Evolutionary conservation across 2,113 vertebrate genomes (phyloP).

Genomic region (Morone saxatilis): DNA sequence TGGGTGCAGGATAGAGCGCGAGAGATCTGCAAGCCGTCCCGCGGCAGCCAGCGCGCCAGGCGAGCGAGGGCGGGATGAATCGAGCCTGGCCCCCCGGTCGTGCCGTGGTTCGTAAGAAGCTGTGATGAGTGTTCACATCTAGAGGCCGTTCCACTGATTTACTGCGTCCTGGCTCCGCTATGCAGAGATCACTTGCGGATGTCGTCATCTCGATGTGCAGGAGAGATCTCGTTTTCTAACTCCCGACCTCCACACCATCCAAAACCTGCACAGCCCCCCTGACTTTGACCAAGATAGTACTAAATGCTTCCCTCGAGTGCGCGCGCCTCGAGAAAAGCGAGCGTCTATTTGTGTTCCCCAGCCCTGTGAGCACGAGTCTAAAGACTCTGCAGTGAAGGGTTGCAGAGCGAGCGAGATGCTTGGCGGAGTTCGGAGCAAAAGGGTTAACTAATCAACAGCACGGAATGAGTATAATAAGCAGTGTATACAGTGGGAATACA

Average conservation of each 20-base stretch:
- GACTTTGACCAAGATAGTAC: slow-evolving; percentile 59
- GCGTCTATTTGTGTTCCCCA: slow-evolving; percentile 8
- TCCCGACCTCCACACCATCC: slow-evolving; percentile 46
- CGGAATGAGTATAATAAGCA: not conserved
- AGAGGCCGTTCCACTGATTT: slow-evolving; percentile 49
- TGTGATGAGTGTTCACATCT: slow-evolving; percentile 55
- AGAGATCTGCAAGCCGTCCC: not conserved
- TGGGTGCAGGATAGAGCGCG: not conserved
- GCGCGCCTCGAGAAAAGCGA: slow-evolving; percentile 14
- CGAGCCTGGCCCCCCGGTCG: not conserved
- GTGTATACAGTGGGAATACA: no score
- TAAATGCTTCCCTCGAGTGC: slow-evolving; percentile 11
- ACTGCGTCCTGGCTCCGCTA: slow-evolving; percentile 5
- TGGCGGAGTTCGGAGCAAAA: not conserved
- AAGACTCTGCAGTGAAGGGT: slow-evolving; percentile 24
- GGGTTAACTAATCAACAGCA: slow-evolving; percentile 3
- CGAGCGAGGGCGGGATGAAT: not conserved
- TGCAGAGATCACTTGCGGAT: slow-evolving; percentile 4
- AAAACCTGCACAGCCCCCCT: slow-evolving; percentile 32
- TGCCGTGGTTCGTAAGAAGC: slow-evolving; percentile 8
- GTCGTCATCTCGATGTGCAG: slow-evolving; percentile 11
- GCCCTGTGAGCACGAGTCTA: not conserved
- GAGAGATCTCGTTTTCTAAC: slow-evolving; percentile 41
- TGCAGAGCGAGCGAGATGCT: not conserved
- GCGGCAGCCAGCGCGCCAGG: not conserved